Percentiles rank a stretch among this genome's conserved stretches.
phyloP scores from a whole-genome alignment of 2,888 invertebrate genomes.

The Actias luna region DNA sequence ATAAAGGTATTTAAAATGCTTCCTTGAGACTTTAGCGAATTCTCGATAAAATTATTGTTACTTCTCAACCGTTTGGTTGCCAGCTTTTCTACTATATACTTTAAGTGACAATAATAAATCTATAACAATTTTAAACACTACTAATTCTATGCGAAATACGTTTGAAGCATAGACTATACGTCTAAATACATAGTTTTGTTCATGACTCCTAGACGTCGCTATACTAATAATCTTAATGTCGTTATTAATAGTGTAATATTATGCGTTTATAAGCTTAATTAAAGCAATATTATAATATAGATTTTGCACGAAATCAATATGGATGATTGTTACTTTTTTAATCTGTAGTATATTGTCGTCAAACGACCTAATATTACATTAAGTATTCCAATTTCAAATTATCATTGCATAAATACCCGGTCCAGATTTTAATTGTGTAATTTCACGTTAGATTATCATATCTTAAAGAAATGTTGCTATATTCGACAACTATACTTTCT shows the following conservation, averaged over 20 bases:
- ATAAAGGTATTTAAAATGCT: background rate
- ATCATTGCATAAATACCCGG: background rate
- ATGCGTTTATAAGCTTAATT: slow-evolving; percentile 2
- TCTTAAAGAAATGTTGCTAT: background rate
- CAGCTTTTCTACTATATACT: too few species aligned
- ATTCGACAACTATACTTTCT: background rate
- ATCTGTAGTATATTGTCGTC: background rate
- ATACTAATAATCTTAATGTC: background rate
- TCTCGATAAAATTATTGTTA: background rate
- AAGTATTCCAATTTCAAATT: slow-evolving; percentile 1
- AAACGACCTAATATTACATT: background rate
- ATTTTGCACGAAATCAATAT: background rate
- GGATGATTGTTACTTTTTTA: background rate
- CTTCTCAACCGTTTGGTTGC: too few species aligned
- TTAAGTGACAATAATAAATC: too few species aligned
- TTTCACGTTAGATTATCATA: background rate
- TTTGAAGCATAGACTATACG: background rate
- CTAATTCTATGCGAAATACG: background rate
- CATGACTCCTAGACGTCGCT: slow-evolving; percentile 14
- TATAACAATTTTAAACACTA: background rate
- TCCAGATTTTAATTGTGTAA: background rate
- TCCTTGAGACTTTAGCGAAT: background rate
- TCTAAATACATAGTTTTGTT: background rate
- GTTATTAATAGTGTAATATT: background rate
- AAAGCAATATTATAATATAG: background rate